Base-by-base conservation (phyloP, 2,888 invertebrate species). In the Bombylius major region DNA sequence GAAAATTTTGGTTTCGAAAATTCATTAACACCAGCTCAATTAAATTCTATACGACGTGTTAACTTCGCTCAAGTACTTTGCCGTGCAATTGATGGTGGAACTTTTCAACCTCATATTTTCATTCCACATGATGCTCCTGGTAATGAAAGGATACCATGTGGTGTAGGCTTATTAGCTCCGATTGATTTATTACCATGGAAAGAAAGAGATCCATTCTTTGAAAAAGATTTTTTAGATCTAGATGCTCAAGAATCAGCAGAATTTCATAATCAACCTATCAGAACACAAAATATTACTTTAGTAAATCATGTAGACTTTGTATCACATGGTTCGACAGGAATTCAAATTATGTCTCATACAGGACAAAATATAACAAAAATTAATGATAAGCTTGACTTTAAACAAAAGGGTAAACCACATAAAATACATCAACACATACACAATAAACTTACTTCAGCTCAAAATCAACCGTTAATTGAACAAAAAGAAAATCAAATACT, bases 1-100 rank as follows among this genome's bases (percentile, higher is more conserved):
- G 92, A 92, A 71, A 90, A 90, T 67, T 81, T 82, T 4, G 81
- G 80, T 5, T 79, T 83, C 48, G 84, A 85, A 58, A 86, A 81
- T 36, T 84, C 86, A 3, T 87, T 90, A 65, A 88, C 86, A 0
- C 82, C 83, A 4, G 81, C 83, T 1, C 90, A 91, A 67, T 70
- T 91, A 5, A 82, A 85, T 62, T 84, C 87, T 62, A 79, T 90
- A 48, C 76, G 87, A 42, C 77, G 82, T 53, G 79, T 84, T 14
- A 84, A 84, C 0, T 74, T 90, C 48, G 82, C 89, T 0, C 84
- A 89, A 66, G 78, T 90, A 78, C 62, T 75, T 5, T 73, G 74
- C 54, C 67, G 73, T 12, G 63, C 71, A 4, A 65, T 75, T 1
- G 73, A 70, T 3, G 69, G 72, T 13, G 74, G 75, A 33, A 74